Evolutionary conservation across 2,888 invertebrate genomes (phyloP).

Genomic region (Cerastoderma edule): DNA sequence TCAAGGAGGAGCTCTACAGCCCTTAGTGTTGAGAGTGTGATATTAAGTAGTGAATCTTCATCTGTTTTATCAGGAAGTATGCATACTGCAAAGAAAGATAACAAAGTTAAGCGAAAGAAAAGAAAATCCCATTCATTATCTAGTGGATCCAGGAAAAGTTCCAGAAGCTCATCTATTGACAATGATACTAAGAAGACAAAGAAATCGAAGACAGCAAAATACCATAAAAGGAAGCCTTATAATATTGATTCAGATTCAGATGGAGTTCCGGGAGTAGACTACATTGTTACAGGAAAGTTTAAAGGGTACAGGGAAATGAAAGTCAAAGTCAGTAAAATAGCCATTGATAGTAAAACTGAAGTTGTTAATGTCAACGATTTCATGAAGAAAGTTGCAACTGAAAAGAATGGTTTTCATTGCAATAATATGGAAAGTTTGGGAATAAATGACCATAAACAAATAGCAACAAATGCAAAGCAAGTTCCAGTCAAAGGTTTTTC

Average conservation of each 20-base stretch:
- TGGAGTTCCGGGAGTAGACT: slow-evolving; percentile 68
- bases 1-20: slow-evolving; percentile 39
- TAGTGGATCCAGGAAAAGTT: slow-evolving; percentile 42
- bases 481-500: slow-evolving; percentile 39
- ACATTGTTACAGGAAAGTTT: slow-evolving; percentile 74
- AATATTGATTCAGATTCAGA: slow-evolving; percentile 53
- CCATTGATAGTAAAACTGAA: slow-evolving; percentile 32
- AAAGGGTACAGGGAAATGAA: slow-evolving; percentile 75
- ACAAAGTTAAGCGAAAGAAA: slow-evolving; percentile 24
- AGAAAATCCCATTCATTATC: slow-evolving; percentile 17
- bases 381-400: not conserved
- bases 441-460: not conserved
- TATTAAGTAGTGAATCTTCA: slow-evolving; percentile 20
- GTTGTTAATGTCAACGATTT: slow-evolving; percentile 30
- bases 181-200: slow-evolving; percentile 34
- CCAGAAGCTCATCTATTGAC: slow-evolving; percentile 39
- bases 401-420: slow-evolving; percentile 18
- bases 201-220: slow-evolving; percentile 38
- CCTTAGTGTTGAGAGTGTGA: slow-evolving; percentile 55
- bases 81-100: slow-evolving; percentile 26
- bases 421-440: not conserved
- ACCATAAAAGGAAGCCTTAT: slow-evolving; percentile 25
- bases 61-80: slow-evolving; percentile 27
- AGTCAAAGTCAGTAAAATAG: slow-evolving; percentile 69
- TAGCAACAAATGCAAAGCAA: slow-evolving; percentile 2